phyloP scores from a whole-genome alignment of 2,113 vertebrate genomes.

The Poeciliopsis turrubarensis region DNA sequence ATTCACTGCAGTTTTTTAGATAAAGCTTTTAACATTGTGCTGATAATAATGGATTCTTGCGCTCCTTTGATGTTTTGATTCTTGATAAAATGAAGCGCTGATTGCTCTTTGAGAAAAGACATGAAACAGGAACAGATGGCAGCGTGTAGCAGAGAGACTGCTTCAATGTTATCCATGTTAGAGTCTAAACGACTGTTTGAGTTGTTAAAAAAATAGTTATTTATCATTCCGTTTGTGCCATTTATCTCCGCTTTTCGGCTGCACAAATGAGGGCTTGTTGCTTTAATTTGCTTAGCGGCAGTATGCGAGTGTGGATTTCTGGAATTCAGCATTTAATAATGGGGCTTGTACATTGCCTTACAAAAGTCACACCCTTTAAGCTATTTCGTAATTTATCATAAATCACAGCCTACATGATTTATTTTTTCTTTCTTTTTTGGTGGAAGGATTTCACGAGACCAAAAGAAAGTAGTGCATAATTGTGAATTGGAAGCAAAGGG shows the following conservation, averaged over 20 bases:
- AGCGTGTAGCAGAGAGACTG: slow-evolving; percentile 28
- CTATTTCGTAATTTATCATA: neutral
- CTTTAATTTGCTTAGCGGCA: neutral
- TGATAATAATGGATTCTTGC: slow-evolving; percentile 48
- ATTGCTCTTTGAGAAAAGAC: slow-evolving; percentile 41
- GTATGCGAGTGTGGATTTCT: neutral
- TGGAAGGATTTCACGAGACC: too few species aligned
- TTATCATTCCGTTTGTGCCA: neutral
- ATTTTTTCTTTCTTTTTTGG: too few species aligned
- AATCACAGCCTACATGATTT: neutral
- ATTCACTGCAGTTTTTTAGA: slow-evolving; percentile 34
- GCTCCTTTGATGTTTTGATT: slow-evolving; percentile 51
- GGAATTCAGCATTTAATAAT: neutral
- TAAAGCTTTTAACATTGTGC: slow-evolving; percentile 51
- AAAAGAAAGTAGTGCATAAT: too few species aligned
- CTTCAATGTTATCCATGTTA: slow-evolving; percentile 4
- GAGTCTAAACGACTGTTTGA: slow-evolving; percentile 12
- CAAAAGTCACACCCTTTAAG: neutral
- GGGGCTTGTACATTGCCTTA: neutral
- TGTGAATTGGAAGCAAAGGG: too few species aligned
- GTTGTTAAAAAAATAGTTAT: slow-evolving; percentile 5
- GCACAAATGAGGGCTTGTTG: neutral
- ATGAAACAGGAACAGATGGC: slow-evolving; percentile 44
- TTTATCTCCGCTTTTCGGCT: neutral
- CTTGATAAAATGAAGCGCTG: slow-evolving; percentile 57